These are phyloP conservation scores for Halesus radiatus DNA, from an alignment of 1,140 invertebrate species.

Conservation along the genomic window DNA sequence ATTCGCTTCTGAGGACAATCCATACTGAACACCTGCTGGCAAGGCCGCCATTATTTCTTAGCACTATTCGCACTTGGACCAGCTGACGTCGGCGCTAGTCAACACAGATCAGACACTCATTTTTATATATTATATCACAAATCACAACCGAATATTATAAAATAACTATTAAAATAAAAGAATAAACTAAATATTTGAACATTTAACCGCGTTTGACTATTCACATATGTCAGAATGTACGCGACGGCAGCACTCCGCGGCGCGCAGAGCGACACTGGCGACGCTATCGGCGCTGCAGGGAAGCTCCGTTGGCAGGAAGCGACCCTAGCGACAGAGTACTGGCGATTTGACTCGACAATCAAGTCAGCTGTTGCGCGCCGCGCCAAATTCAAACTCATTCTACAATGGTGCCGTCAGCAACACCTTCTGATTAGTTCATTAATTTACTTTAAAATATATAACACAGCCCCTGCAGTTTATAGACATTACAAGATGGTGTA, in stretches of 20 bases:
- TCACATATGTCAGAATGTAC: constrained; percentile 64
- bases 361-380: constrained; percentile 43
- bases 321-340: constrained; percentile 28
- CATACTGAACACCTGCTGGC: constrained; percentile 94
- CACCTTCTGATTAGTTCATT: no score
- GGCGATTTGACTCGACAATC: constrained; percentile 12
- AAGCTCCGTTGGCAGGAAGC: constrained; percentile 55
- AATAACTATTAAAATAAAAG: constrained; percentile 67
- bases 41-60: constrained; percentile 89
- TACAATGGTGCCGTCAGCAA: no score
- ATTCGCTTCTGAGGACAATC: constrained; percentile 90
- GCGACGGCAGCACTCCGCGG: constrained; percentile 70
- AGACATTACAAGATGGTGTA: no score
- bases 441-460: no score
- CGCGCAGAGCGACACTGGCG: constrained; percentile 71
- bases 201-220: constrained; percentile 69
- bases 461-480: no score
- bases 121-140: constrained; percentile 70
- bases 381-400: constrained; percentile 16
- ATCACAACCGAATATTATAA: constrained; percentile 68
- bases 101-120: constrained; percentile 71
- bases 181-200: constrained; percentile 69
- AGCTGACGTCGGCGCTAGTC: constrained; percentile 71
- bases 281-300: constrained; percentile 64
- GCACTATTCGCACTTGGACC: constrained; percentile 71